Percentiles rank a stretch among this genome's conserved stretches.
phyloP scores from a whole-genome alignment of 1,140 invertebrate species.

The Dreissena rostriformis region DNA sequence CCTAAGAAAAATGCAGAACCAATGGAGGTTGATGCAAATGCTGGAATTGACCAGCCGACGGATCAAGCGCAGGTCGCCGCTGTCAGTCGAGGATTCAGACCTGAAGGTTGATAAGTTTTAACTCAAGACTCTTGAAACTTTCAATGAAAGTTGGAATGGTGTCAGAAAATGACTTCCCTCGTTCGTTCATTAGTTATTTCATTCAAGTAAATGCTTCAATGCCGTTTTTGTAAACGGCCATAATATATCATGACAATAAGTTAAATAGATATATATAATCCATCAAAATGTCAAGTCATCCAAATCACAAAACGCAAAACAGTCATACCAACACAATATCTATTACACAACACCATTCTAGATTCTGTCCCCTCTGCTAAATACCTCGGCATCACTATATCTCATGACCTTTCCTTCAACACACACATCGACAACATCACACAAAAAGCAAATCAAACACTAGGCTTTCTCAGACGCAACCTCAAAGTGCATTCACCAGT shows the following conservation, averaged over 20 bases:
- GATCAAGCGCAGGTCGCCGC: slow-evolving; percentile 24
- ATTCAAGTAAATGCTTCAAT: neutral
- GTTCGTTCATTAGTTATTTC: neutral
- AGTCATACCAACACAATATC: too few relatives aligned
- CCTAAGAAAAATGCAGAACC: slow-evolving; percentile 20
- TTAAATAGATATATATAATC: too few relatives aligned
- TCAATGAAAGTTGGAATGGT: neutral
- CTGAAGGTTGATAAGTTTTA: slow-evolving; percentile 14
- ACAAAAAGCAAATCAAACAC: too few relatives aligned
- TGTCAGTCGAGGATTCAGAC: slow-evolving; percentile 39
- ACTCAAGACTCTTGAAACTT: neutral
- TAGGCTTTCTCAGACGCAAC: too few relatives aligned
- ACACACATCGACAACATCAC: too few relatives aligned
- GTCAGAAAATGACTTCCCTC: neutral
- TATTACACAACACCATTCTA: too few relatives aligned
- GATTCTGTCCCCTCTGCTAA: too few relatives aligned
- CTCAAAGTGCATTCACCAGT: too few relatives aligned
- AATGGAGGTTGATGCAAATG: slow-evolving; percentile 44
- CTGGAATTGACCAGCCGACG: neutral
- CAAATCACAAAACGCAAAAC: too few relatives aligned
- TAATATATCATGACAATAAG: neutral
- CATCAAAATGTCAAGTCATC: too few relatives aligned
- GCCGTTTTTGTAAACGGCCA: neutral
- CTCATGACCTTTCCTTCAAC: too few relatives aligned
- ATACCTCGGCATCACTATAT: too few relatives aligned